Evolutionary conservation across 2,888 invertebrate genomes (phyloP).

Genomic region (Aphodius granarius): DNA sequence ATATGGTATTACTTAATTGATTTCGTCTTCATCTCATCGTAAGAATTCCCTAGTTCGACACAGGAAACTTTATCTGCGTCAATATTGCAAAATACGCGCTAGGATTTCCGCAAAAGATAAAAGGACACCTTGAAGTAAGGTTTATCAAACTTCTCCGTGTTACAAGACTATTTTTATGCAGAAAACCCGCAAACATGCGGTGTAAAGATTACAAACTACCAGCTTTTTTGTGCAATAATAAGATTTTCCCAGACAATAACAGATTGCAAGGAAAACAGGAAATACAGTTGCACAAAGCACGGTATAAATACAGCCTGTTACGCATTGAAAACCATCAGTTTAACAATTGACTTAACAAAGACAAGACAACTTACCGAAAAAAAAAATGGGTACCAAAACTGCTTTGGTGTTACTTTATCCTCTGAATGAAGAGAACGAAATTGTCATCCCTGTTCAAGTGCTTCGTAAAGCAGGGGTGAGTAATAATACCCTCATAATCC

Average conservation of each 20-base stretch:
- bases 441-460: slow-evolving; percentile 82
- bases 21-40: background rate
- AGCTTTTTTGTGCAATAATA: background rate
- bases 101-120: background rate
- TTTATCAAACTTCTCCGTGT: background rate
- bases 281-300: background rate
- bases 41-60: background rate
- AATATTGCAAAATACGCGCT: background rate
- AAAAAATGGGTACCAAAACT: slow-evolving; percentile 44
- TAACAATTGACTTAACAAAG: background rate
- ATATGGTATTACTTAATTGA: too few species aligned
- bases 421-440: slow-evolving; percentile 94
- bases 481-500: slow-evolving; percentile 28
- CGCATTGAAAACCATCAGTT: background rate
- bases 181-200: background rate
- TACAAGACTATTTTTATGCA: background rate
- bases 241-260: background rate
- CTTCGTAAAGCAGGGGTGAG: slow-evolving; percentile 82
- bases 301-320: background rate
- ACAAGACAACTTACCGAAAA: background rate
- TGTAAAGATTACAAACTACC: background rate
- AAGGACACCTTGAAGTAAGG: background rate
- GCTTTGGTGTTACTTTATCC: slow-evolving; percentile 82
- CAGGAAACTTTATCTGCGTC: background rate
- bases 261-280: background rate